phyloP scores from a whole-genome alignment of 2,113 vertebrate species.

The Hypanus sabinus region DNA sequence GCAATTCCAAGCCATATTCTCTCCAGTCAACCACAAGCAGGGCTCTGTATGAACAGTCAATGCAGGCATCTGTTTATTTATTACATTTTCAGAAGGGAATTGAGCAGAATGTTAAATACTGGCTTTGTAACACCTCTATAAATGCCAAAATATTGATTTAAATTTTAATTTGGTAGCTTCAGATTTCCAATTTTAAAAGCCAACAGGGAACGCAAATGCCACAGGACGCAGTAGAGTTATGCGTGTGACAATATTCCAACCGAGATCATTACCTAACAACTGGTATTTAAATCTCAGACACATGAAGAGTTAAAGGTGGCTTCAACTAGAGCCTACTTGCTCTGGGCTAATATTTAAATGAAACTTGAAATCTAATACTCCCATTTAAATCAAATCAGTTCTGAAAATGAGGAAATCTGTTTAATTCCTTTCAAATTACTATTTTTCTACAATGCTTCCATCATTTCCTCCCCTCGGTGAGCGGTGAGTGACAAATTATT shows the following conservation, averaged over 20 bases:
- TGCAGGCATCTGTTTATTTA: not conserved
- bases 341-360: not conserved
- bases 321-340: not conserved
- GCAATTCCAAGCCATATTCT: constrained; percentile 31
- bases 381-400: not conserved
- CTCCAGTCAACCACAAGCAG: constrained; percentile 11
- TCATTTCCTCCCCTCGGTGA: not conserved
- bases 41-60: not conserved
- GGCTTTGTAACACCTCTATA: not conserved
- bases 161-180: not conserved
- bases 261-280: not conserved
- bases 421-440: not conserved
- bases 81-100: constrained; percentile 1
- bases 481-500: not conserved
- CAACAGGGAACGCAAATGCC: not conserved
- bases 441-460: not conserved
- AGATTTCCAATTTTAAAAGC: not conserved
- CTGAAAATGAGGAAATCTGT: not conserved
- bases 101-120: constrained; percentile 2
- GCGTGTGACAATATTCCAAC: not conserved
- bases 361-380: not conserved
- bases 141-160: not conserved
- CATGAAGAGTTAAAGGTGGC: not conserved
- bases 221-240: not conserved
- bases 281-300: not conserved